Conservation (phyloP, 2,888 invertebrate species). For the Oxystoma pomonae region DNA sequence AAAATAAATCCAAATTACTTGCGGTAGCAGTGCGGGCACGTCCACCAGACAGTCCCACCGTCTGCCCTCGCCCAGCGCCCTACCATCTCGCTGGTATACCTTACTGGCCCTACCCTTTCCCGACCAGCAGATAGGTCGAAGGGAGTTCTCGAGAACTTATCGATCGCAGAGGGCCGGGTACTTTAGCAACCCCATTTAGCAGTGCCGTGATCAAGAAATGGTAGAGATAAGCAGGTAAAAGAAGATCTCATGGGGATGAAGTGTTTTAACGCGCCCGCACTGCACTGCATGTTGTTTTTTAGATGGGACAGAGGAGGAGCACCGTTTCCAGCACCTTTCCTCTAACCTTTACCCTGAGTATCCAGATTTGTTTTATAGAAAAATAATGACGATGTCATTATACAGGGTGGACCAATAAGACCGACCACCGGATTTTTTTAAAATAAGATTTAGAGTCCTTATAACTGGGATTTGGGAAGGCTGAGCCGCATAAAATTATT, state of each 20-base stretch:
- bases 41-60: slow-evolving; percentile 49
- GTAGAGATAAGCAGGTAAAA: not conserved
- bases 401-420: too few species aligned
- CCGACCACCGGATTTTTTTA: too few species aligned
- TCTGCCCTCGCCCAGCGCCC: slow-evolving; percentile 52
- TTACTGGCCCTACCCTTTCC: slow-evolving; percentile 88
- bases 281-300: slow-evolving; percentile 31
- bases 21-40: slow-evolving; percentile 44
- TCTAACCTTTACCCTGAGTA: too few species aligned
- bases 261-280: slow-evolving; percentile 30
- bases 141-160: slow-evolving; percentile 75
- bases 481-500: too few species aligned
- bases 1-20: not conserved
- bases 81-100: slow-evolving; percentile 85
- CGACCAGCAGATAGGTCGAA: slow-evolving; percentile 85
- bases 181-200: slow-evolving; percentile 80
- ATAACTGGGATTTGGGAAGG: too few species aligned
- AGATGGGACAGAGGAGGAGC: not conserved
- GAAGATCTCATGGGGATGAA: not conserved
- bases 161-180: slow-evolving; percentile 77
- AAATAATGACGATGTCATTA: too few species aligned
- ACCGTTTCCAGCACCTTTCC: not conserved
- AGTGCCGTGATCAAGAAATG: slow-evolving; percentile 16
- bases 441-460: too few species aligned
- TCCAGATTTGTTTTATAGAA: too few species aligned